Evolutionary conservation across 2,113 vertebrate species (phyloP), one percentile per base, ranked within the genome.

Genomic region (Strix aluco): DNA sequence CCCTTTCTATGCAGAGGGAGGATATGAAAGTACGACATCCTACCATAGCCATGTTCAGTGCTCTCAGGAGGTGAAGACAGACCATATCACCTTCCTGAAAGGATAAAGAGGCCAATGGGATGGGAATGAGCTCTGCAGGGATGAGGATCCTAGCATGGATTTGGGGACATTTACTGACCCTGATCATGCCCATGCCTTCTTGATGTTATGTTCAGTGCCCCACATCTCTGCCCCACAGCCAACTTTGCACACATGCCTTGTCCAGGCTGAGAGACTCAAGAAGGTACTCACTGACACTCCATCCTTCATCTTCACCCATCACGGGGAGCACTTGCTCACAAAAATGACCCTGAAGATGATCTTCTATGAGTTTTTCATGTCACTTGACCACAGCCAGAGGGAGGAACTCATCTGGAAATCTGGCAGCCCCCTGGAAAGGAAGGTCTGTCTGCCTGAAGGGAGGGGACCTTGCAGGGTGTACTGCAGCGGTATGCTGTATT

Each of bases 401-500:
- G 26, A 82, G 10, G 52, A 54, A 54, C 32, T 44, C 20, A 2
- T 9, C 42, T 36, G 47, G 23, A 51, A 63, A 88, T 38, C 46
- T 62, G 66, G n/a, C 49, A 70, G 52, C 21, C 34, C 62, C 10
- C 47, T 67, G 67, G 16, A 8, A 38, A 73, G 21, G 36, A 54
- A 82, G 20, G 2, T 38, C 36, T 65, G n/a, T 17, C 34, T 81
- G 36, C 9, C 40, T 66, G 63, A 78, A 69, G 34, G 17, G 25
- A 65, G 47, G 65, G 23, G 26, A 78, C 7, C 27, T 62, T 2
- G 0, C 61, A 49, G 75, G 14, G 5, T 23, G 7, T 49, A 7
- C 7, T 9, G 3, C 38, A 63, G 62, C 3, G 4, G 7, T 23
- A 10, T 0, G 0, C 26, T 61, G 6, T 25, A 11, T 71, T 57